Evolutionary conservation across 37 sponge, comb jelly and placozoan species (phyloP), one percentile per base, ranked within the genome.

Genomic region (Diacarnus erythraeanus): DNA sequence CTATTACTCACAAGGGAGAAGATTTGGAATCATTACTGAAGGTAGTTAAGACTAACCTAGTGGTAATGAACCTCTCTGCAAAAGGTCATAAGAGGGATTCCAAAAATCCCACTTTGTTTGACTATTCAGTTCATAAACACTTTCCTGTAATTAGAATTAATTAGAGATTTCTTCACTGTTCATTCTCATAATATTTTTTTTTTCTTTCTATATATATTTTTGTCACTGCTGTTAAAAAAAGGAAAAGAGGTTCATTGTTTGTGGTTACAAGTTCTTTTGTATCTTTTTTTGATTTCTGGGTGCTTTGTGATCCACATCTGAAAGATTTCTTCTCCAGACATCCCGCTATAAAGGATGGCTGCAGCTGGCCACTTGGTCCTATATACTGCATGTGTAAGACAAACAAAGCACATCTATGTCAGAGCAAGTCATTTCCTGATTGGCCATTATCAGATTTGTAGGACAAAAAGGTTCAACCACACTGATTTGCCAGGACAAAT

Each of bases 11-110:
- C 30, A 57, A 35, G 31, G 65, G 59, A 18, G 72, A 63, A n/a
- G 89, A 90, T 1, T 31, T 77, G 18, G 77, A 84, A 59, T 17
- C 37, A 0, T 78, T 94, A 0, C 40, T 94, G 64, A 96, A 89
- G 57, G 92, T 94, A 1, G 75, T 86, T 25, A 98, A 98, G 72
- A 94, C 87, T 26, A 98, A 98, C 77, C 72, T 94, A 8, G 97
- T 98, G 36, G 78, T 94, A 34, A 90, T 89, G 83, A 94, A 94
- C 37, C 59, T 98, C 17, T 84, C 95, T 38, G 88, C 92, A 5
- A 81, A 83, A 56, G 99, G 99, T 20, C 97, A 96, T 74, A 94
- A 94, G 64, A 84, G 89, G 69, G 81, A 89, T 20, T 84, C 84
- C 17, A 89, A 77, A 21, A 35, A 68, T 18, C 76, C 81, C 0